Evolutionary conservation across 53 echinoderm and acorn worm genomes (phyloP).

Genomic region (Echinarachnius parma): DNA sequence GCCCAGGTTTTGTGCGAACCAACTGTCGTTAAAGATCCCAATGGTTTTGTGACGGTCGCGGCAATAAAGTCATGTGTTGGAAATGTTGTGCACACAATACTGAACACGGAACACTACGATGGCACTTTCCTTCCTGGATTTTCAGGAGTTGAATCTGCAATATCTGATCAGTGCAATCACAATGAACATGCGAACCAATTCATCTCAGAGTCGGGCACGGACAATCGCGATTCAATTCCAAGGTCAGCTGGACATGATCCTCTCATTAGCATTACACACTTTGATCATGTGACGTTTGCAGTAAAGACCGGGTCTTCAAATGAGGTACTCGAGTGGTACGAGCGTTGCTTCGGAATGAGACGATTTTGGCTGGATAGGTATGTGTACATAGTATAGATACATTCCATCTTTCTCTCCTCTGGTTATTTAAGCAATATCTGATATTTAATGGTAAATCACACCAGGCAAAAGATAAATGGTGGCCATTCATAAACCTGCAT

Average conservation of each 20-base stretch:
- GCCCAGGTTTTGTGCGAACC: slow-evolving; percentile 64
- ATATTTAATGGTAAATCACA: no score
- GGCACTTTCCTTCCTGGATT: slow-evolving; percentile 88
- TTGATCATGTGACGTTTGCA: slow-evolving; percentile 95
- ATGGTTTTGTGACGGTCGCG: slow-evolving; percentile 62
- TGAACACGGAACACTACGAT: slow-evolving; percentile 59
- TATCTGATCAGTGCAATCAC: slow-evolving; percentile 2
- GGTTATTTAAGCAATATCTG: no score
- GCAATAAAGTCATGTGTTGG: slow-evolving; percentile 84
- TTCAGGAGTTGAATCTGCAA: not conserved
- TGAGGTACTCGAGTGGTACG: slow-evolving; percentile 71
- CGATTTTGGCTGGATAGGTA: slow-evolving; percentile 81
- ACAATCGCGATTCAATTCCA: not conserved
- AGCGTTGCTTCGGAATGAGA: slow-evolving; percentile 87
- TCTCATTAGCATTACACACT: slow-evolving; percentile 39
- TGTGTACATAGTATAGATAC: not conserved
- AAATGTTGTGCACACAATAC: slow-evolving; percentile 76
- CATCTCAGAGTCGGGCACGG: not conserved
- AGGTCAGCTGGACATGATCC: not conserved
- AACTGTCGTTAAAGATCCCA: slow-evolving; percentile 42
- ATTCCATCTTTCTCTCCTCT: no score
- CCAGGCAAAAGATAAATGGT: no score
- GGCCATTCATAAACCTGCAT: no score
- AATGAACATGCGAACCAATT: no score
- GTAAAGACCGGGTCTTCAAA: slow-evolving; percentile 66